Base-by-base conservation (phyloP, 2,888 invertebrate species). In the Eristalis tenax region DNA sequence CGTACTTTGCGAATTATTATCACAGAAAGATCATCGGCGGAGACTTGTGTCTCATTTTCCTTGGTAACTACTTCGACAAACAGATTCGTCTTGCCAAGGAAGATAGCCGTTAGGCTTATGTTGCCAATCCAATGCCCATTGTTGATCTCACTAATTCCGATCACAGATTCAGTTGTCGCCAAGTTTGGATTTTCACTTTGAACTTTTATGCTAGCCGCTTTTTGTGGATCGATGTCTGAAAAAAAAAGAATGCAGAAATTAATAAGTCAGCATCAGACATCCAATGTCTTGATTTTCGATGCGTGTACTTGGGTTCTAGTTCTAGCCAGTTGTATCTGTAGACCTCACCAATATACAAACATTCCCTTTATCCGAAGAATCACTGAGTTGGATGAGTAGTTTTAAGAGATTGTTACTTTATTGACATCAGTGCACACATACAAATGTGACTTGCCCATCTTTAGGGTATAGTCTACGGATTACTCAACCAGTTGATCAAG, bases 1-100 rank as follows among this genome's bases (percentile, higher is more conserved):
- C 96, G 94, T 73, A 95, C 93, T 50, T 95, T 94, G 0, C 96
- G 93, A 77, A 94, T 92, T 3, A 96, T 95, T 0, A 94, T 94
- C 2, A 96, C 93, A 0, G 93, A 90, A n/a, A 95, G 85, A 0
- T 89, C 78, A 0, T 91, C 90, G 15, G 91, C 90, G 0, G 93
- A 91, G 0, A 66, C 57, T 82, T 84, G 85, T 11, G 78, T 74
- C 65, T 65, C 13, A 89, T 90, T 13, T 91, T 91, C 1, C 59
- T 78, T 23, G 88, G 92, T 85, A 2, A 68, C 63, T 35, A 91
- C 87, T 11, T 90, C 89, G 28, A 92, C 92, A 57, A 80, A 90
- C 10, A 93, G 89, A 10, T 87, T 87, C 1, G 93, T 90, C 43
- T 91, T 90, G 8, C 93, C 93, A 70, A 92, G 87, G 83, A 93